Percentiles rank a stretch among this genome's conserved stretches.
Evolutionary conservation across 2,113 vertebrate species (phyloP).

Genomic region (Daubentonia madagascariensis): DNA sequence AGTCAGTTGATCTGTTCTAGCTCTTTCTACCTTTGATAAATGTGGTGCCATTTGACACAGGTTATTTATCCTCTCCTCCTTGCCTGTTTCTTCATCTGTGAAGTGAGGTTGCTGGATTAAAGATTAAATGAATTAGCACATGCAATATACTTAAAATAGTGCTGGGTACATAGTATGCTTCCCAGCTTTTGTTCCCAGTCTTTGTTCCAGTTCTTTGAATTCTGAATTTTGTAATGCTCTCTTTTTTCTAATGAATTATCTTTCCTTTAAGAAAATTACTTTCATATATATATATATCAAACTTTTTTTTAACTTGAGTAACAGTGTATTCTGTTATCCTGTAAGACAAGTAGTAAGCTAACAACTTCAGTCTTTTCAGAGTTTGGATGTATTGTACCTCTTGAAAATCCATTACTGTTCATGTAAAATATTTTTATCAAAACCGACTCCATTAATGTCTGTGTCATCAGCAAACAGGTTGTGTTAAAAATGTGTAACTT

Average conservation of each 20-base stretch:
- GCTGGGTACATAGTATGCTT: background rate
- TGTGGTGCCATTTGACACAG: background rate
- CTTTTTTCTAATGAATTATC: background rate
- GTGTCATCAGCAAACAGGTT: constrained; percentile 21
- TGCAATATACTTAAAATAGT: background rate
- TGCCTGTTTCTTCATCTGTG: background rate
- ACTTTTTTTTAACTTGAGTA: background rate
- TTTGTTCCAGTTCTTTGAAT: constrained; percentile 17
- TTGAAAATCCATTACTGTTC: constrained; percentile 7
- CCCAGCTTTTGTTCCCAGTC: background rate
- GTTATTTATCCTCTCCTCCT: background rate
- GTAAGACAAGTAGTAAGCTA: background rate
- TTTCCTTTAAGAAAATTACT: constrained; percentile 8
- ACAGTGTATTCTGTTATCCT: background rate
- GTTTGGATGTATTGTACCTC: background rate
- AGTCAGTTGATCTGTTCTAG: background rate
- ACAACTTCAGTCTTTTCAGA: constrained; percentile 33
- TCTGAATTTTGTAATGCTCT: background rate
- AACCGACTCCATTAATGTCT: constrained; percentile 31
- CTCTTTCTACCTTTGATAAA: background rate
- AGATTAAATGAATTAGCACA: background rate
- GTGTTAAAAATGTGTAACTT: constrained; percentile 48
- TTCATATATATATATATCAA: background rate
- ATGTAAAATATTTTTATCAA: background rate
- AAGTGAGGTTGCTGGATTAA: background rate